A percentile compares a stretch with the other conserved stretches of the same genome.
phyloP scores from a whole-genome alignment of 2,113 vertebrate genomes.

The Serinus canaria region DNA sequence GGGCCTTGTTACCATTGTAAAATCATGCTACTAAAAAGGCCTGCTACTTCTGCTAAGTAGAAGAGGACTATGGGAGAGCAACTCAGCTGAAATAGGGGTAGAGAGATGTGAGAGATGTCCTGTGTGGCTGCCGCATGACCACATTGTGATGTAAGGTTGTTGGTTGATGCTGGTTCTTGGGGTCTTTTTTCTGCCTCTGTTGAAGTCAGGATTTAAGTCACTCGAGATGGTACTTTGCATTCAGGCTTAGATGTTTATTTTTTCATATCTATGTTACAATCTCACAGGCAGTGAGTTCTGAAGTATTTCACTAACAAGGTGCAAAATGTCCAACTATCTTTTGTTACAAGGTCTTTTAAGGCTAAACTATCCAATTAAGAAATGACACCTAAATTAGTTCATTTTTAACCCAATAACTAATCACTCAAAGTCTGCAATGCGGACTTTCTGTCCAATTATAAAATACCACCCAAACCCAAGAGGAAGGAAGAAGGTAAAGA shows the following conservation, averaged over 20 bases:
- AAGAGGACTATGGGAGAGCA: not conserved
- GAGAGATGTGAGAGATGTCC: not conserved
- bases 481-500: no score
- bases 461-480: not conserved
- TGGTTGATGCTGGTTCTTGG: not conserved
- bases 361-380: not conserved
- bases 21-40: not conserved
- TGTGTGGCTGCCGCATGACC: not conserved
- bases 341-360: not conserved
- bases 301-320: not conserved
- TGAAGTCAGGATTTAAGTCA: not conserved
- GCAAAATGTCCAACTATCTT: not conserved
- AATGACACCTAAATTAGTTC: not conserved
- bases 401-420: no score
- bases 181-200: not conserved
- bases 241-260: not conserved
- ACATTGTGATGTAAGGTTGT: not conserved
- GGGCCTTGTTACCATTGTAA: not conserved
- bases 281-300: not conserved
- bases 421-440: no score
- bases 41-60: not conserved
- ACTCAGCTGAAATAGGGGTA: not conserved
- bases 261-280: not conserved
- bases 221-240: not conserved
- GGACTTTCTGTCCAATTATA: no score